Evolutionary conservation across 1,140 invertebrate species (phyloP), one percentile per base, ranked within the genome.

Genomic region (Hycleus phaleratus): DNA sequence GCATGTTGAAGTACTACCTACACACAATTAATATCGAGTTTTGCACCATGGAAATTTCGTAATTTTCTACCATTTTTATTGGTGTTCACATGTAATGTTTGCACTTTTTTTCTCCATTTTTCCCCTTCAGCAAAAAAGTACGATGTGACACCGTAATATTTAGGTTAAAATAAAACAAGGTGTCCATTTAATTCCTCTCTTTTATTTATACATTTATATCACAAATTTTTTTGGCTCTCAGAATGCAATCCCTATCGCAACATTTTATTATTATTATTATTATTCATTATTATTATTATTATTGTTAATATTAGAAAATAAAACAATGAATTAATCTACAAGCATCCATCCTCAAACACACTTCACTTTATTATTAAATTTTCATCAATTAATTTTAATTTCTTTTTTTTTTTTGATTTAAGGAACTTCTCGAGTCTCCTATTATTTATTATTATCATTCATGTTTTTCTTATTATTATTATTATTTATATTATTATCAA

Each of bases 221-320:
- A 73, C 72, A 73, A 72, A 72, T 72, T 68, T 73, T 71, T 73
- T 73, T 73, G 70, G 72, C 70, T 71, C 69, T 71, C 71, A 70
- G 62, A 68, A 71, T 69, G 70, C 67, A 69, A 68, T 70, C 66
- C 26, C 66, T 67, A 68, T 68, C 67, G 59, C 59, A 65, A 65
- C 63, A 68, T 61, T 61, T 66, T 58, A 62, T 67, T 60, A 63
- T 49, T 42, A 7, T 32, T 32, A 7, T 42, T 7, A 42, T 42
- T 42, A n/a, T 42, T 4, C 18, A 18, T 42, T 42, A 42, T 6
- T 42, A 42, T 42, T 42, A 10, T 42, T 42, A 18, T 18, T 18
- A 18, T 18, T 18, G 18, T 18, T 18, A 18, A 18, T 18, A 18
- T 64, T 67, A 61, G 59, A 68, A 68, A 68, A 64, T 68, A 71